These are phyloP conservation scores for Ibycter americanus DNA, from an alignment of 2,797 vertebrate species.

Conservation along the genomic window DNA sequence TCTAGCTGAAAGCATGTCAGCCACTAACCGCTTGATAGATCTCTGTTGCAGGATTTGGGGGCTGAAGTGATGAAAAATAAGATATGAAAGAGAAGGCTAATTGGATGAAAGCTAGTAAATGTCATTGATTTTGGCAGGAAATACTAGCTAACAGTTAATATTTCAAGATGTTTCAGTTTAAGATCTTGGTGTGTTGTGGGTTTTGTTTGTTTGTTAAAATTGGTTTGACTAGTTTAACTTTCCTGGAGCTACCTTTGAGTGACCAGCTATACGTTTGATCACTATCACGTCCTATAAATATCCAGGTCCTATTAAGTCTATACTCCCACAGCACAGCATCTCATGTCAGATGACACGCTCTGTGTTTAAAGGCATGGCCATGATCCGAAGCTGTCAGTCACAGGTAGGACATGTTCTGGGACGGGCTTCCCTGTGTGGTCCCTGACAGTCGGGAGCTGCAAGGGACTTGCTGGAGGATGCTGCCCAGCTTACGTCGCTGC, in stretches of 20 bases:
- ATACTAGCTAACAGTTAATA: not conserved
- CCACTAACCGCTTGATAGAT: not conserved
- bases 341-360: fast-evolving
- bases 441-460: not conserved
- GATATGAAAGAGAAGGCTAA: not conserved
- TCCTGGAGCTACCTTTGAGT: not conserved
- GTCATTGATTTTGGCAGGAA: not conserved
- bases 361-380: fast-evolving
- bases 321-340: too few relatives aligned
- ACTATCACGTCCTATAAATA: not conserved
- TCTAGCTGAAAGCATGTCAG: not conserved
- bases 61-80: not conserved
- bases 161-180: not conserved
- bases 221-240: not conserved
- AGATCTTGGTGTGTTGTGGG: not conserved
- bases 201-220: not conserved
- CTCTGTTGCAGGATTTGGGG: not conserved
- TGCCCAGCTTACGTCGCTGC: fast-evolving
- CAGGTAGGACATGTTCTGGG: not conserved
- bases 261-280: not conserved
- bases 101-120: not conserved
- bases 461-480: not conserved
- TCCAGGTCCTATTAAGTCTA: not conserved
- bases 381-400: not conserved
- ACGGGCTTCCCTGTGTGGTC: fast-evolving